Conservation (phyloP, 2,797 vertebrate genomes). For the Sebastes iracundus region DNA sequence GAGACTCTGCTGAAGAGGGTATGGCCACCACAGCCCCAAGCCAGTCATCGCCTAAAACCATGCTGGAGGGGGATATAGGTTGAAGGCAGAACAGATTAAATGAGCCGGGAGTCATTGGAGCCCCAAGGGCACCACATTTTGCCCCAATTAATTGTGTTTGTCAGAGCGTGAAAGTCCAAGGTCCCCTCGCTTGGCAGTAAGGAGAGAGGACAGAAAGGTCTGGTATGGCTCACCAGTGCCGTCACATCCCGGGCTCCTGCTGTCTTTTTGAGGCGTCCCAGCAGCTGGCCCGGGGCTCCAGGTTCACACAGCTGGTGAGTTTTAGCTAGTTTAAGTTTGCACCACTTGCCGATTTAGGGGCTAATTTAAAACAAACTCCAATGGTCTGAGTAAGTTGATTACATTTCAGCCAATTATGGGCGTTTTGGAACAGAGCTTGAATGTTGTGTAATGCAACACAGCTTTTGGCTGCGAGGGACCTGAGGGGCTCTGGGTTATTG, state of each 20-base stretch:
- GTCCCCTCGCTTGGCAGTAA: constrained; percentile 45
- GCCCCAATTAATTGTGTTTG: constrained; percentile 78
- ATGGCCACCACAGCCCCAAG: constrained; percentile 27
- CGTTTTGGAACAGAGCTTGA: constrained; percentile 55
- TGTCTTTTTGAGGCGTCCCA: background rate
- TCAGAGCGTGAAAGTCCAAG: constrained; percentile 70
- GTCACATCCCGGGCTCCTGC: background rate
- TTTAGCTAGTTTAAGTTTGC: constrained; percentile 15
- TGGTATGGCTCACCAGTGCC: constrained; percentile 25
- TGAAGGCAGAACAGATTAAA: constrained; percentile 72
- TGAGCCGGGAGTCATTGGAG: constrained; percentile 66
- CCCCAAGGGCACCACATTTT: constrained; percentile 69
- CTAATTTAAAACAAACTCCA: constrained; percentile 58
- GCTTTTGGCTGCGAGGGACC: constrained; percentile 62
- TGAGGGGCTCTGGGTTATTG: constrained; percentile 69
- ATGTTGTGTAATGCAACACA: constrained; percentile 59
- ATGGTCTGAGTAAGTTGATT: constrained; percentile 61
- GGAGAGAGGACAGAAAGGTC: constrained; percentile 45
- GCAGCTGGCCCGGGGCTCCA: constrained; percentile 17
- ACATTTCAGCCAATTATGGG: constrained; percentile 68
- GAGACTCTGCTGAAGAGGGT: constrained; percentile 24
- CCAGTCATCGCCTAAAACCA: constrained; percentile 50
- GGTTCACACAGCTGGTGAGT: constrained; percentile 1
- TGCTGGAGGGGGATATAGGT: constrained; percentile 51
- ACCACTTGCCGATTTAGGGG: constrained; percentile 26